A percentile compares a stretch with the other conserved stretches of the same genome.
These are phyloP conservation scores for Botrylloides violaceus DNA, from an alignment of 23 tunicate genomes.

Conservation along the genomic window DNA sequence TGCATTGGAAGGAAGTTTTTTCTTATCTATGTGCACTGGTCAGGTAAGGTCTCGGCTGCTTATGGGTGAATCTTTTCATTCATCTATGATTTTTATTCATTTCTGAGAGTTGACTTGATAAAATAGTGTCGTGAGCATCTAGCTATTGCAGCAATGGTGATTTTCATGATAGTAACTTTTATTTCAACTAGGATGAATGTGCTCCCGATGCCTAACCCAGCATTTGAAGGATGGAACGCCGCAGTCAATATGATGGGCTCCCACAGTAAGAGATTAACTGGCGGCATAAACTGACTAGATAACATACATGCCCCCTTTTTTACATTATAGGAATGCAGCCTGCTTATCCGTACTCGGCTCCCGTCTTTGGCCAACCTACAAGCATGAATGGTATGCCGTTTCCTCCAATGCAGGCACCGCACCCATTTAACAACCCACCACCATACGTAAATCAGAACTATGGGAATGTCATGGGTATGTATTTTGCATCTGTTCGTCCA, in stretches of 20 bases:
- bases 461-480: no score
- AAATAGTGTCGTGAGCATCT: no score
- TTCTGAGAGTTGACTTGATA: background rate
- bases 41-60: background rate
- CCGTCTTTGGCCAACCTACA: background rate
- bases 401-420: no score
- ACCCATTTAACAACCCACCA: no score
- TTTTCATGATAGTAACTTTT: background rate
- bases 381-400: background rate
- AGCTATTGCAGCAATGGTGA: background rate
- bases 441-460: no score
- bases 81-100: background rate
- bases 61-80: background rate
- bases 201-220: background rate
- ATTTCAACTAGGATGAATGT: background rate
- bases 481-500: no score
- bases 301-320: background rate
- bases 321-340: background rate
- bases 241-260: background rate
- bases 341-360: background rate
- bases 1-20: conserved; percentile 15
- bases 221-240: background rate
- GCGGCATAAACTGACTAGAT: background rate
- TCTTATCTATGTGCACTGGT: background rate
- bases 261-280: background rate